Evolutionary conservation across 2,888 invertebrate species (phyloP).

Genomic region (Trisateles emortualis): DNA sequence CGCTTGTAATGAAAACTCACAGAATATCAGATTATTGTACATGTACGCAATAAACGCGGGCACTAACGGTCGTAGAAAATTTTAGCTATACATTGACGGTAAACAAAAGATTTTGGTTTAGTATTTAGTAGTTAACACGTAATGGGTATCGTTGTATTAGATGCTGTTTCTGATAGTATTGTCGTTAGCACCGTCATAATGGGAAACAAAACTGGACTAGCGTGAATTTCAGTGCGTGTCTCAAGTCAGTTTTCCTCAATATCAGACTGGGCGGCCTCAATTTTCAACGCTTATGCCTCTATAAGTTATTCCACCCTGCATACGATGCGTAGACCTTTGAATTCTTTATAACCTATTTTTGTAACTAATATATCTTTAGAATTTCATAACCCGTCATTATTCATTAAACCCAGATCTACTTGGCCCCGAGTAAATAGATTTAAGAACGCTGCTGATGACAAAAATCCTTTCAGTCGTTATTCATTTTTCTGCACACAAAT

Average conservation of each 20-base stretch:
- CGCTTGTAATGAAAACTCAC: conserved; percentile 42
- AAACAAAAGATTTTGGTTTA: not conserved
- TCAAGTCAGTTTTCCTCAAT: conserved; percentile 77
- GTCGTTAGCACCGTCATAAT: conserved; percentile 33
- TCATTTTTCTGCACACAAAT: too few relatives aligned
- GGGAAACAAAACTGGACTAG: conserved; percentile 67
- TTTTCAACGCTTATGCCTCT: conserved; percentile 76
- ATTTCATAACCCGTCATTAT: conserved; percentile 16
- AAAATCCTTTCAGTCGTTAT: too few relatives aligned
- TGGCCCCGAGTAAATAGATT: too few relatives aligned
- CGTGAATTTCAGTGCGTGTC: conserved; percentile 82
- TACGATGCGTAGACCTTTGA: conserved; percentile 66
- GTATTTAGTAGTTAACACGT: not conserved
- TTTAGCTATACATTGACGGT: conserved; percentile 24
- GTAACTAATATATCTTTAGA: conserved; percentile 36
- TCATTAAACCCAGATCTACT: too few relatives aligned
- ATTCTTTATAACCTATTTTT: conserved; percentile 54
- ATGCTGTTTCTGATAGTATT: conserved; percentile 15
- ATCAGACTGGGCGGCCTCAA: conserved; percentile 79
- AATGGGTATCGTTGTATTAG: conserved; percentile 7
- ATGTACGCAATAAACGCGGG: conserved; percentile 50
- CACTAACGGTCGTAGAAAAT: conserved; percentile 18
- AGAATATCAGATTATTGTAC: conserved; percentile 58
- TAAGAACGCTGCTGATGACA: too few relatives aligned
- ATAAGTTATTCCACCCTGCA: conserved; percentile 82